Evolutionary conservation across 2,888 invertebrate genomes (phyloP).

Genomic region (Polymixis flavicincta): DNA sequence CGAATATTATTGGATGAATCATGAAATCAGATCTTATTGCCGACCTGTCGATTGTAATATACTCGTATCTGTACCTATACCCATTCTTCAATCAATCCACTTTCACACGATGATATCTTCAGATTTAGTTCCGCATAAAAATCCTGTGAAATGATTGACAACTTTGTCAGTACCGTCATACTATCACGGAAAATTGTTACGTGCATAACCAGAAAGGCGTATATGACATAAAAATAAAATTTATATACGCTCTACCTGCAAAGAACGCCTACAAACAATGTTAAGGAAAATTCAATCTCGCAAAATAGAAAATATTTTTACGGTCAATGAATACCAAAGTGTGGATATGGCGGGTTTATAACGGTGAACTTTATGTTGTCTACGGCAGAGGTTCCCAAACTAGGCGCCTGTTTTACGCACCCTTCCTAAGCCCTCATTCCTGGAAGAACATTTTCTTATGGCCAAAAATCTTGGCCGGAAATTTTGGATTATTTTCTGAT

Average conservation of each 20-base stretch:
- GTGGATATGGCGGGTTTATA: conserved; percentile 77
- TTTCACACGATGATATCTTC: conserved; percentile 3
- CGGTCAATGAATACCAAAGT: conserved; percentile 89
- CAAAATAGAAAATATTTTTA: conserved; percentile 89
- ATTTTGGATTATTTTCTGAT: conserved; percentile 51
- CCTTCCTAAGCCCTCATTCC: conserved; percentile 37
- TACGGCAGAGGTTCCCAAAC: conserved; percentile 66
- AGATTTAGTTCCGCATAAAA: conserved; percentile 32
- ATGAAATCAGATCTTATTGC: background rate
- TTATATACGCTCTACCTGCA: conserved; percentile 79
- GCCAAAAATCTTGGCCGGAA: conserved; percentile 11
- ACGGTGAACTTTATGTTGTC: conserved; percentile 76
- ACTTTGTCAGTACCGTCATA: conserved; percentile 67
- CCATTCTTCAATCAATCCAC: background rate
- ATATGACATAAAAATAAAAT: conserved; percentile 79
- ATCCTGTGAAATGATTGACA: conserved; percentile 50
- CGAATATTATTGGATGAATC: background rate
- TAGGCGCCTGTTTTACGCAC: conserved; percentile 49
- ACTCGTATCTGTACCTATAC: background rate
- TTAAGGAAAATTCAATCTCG: conserved; percentile 88
- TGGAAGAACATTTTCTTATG: conserved; percentile 36
- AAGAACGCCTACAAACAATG: conserved; percentile 85
- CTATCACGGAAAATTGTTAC: conserved; percentile 68
- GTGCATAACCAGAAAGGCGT: conserved; percentile 70
- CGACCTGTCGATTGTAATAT: background rate